Base-by-base conservation (phyloP, 2,797 vertebrate genomes). In the Odontamblyopus rebecca region DNA sequence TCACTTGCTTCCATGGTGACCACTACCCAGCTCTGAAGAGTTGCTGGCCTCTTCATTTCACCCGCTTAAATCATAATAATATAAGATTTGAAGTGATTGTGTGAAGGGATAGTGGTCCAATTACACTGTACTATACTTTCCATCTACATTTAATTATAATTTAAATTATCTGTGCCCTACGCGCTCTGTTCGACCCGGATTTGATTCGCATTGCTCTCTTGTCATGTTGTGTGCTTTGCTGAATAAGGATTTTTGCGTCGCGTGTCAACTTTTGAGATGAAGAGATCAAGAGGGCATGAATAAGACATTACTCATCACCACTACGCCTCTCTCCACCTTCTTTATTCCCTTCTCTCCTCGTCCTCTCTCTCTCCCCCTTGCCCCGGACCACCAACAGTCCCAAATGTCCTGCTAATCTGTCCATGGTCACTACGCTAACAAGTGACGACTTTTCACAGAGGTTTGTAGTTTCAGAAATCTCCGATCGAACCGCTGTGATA, bases 271-370 rank as follows among this genome's bases (percentile, higher is more conserved):
- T 72, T 62, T 72, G 69, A 77, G 82, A 88, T 85, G 84, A 85
- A 85, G 84, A 85, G 80, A 87, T 87, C 79, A 84, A 70, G 77
- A 77, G 80, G 76, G 72, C 16, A 67, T 73, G 73, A 80, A 74
- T 80, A 86, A 86, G 81, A 84, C 82, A 88, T 90, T 85, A 89
- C 76, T 89, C 82, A 79, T 86, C 83, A 80, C 75, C 79, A 76
- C 83, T 67, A 67, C 6, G 12, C 44, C 78, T 11, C 11, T 35
- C 65, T 11, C 67, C 38, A 69, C 69, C 23, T 23, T 23, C 23
- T 23, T 23, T 23, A 23, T 23, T 0, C 41, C 9, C 8, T 2
- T 4, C 41, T 15, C 1, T 44, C 41, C 13, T 4, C 13, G 12
- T 11, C 38, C 41, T 44, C 41, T 11, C 79, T 35, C 66, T 9